A percentile compares a stretch with the other conserved stretches of the same genome.
Evolutionary conservation across 2,113 vertebrate genomes (phyloP).

Genomic region (Microcebus lehilahytsara): DNA sequence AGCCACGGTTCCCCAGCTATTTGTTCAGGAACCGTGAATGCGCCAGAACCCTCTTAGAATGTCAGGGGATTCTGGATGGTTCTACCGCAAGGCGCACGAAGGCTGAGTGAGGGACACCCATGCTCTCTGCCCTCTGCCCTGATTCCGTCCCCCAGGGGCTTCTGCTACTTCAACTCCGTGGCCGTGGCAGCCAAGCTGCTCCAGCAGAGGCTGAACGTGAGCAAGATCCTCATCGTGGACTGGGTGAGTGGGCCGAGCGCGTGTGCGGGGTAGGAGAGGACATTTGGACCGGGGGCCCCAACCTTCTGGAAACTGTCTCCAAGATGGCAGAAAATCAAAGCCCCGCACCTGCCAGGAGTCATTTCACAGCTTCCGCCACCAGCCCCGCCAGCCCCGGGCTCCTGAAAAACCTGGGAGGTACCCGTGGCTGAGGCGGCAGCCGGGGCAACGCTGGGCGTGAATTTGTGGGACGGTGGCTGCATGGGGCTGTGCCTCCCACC

Average conservation of each 20-base stretch:
- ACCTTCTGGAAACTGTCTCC: not conserved
- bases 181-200: slow-evolving; percentile 97
- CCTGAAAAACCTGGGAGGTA: fast-evolving
- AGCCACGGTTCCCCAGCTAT: fast-evolving
- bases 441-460: fast-evolving
- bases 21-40: fast-evolving
- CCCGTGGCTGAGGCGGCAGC: not conserved
- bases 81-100: fast-evolving
- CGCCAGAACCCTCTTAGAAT: not conserved
- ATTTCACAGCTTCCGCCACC: fast-evolving
- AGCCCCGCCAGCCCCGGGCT: fast-evolving
- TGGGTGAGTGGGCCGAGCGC: slow-evolving; percentile 89
- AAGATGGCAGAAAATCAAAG: not conserved
- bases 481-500: fast-evolving
- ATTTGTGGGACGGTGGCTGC: fast-evolving
- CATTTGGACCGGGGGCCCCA: too few relatives aligned
- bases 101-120: fast-evolving
- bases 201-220: slow-evolving; percentile 94
- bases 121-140: fast-evolving
- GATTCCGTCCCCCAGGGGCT: slow-evolving; percentile 88
- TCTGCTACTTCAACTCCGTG: slow-evolving; percentile 99
- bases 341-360: not conserved
- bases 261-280: too few relatives aligned
- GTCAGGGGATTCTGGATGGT: fast-evolving
- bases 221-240: slow-evolving; percentile 97